Percentiles rank a stretch among this genome's conserved stretches.
Evolutionary conservation across 2,888 invertebrate species (phyloP).

Genomic region (Brenthis ino): DNA sequence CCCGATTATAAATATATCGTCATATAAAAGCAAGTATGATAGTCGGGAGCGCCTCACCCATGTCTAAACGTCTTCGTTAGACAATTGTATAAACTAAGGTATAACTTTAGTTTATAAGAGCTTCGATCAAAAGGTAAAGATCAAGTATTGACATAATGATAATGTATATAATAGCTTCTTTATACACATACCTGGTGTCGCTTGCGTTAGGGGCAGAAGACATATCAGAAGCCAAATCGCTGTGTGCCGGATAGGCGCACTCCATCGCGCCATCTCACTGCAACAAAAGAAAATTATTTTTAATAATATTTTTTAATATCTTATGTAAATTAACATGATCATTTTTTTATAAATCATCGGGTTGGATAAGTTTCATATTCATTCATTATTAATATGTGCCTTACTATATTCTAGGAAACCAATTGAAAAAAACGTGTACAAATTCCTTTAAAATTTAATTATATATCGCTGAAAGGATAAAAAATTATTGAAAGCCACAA

Average conservation of each 20-base stretch:
- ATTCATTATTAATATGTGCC: too few relatives aligned
- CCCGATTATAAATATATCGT: too few relatives aligned
- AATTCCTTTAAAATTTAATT: neutral
- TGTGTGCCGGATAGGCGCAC: conserved; percentile 67
- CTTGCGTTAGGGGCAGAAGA: conserved; percentile 58
- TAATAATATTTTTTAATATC: too few relatives aligned
- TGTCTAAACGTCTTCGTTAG: too few relatives aligned
- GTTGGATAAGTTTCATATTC: too few relatives aligned
- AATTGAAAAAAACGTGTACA: neutral
- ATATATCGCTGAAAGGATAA: neutral
- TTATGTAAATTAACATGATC: too few relatives aligned
- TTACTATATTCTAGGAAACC: neutral
- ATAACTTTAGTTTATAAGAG: too few relatives aligned
- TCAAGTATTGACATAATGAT: neutral
- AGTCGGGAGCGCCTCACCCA: too few relatives aligned
- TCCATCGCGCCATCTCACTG: conserved; percentile 80
- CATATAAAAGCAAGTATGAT: too few relatives aligned
- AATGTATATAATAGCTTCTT: conserved; percentile 36
- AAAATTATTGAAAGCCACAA: conserved; percentile 7
- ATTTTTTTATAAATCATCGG: too few relatives aligned
- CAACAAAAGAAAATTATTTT: conserved; percentile 48
- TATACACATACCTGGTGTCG: conserved; percentile 63
- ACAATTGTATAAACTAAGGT: too few relatives aligned
- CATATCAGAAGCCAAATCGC: conserved; percentile 63
- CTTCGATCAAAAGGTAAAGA: neutral